phyloP scores from a whole-genome alignment of 2,797 vertebrate species.

The Benthosema pterotum region DNA sequence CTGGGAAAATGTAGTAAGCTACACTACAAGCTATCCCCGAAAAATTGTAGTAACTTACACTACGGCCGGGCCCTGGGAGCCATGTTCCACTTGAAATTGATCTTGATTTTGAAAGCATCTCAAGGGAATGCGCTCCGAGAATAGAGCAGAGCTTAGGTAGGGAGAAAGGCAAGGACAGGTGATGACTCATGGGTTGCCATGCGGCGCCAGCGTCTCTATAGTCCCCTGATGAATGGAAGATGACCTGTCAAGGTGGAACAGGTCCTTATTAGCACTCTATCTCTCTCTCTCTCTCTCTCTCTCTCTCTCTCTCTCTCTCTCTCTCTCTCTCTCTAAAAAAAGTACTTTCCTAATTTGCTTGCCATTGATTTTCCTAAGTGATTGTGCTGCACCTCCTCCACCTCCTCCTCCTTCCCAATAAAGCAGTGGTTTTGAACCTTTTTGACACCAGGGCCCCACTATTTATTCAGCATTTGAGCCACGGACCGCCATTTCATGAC shows the following conservation, averaged over 20 bases:
- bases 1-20: too few relatives aligned
- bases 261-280: not conserved
- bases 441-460: too few relatives aligned
- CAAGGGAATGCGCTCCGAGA: conserved; percentile 44
- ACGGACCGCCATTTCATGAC: too few relatives aligned
- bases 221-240: conserved; percentile 33
- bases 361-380: conserved; percentile 14
- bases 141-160: conserved; percentile 55
- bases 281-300: not conserved
- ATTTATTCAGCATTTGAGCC: too few relatives aligned
- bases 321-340: conserved; percentile 11
- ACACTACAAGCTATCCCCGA: too few relatives aligned
- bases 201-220: conserved; percentile 29
- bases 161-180: conserved; percentile 32
- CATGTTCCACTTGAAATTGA: conserved; percentile 40
- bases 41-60: too few relatives aligned
- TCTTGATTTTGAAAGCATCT: conserved; percentile 48
- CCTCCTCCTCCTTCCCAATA: conserved; percentile 5
- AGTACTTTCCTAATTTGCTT: conserved; percentile 15
- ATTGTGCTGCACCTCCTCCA: conserved; percentile 21
- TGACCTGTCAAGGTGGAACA: conserved; percentile 29
- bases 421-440: too few relatives aligned
- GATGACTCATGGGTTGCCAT: conserved; percentile 53
- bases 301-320: not conserved
- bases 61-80: too few relatives aligned